Base-by-base conservation (phyloP, 1,140 invertebrate genomes). In the Hydropsyche tenuis region DNA sequence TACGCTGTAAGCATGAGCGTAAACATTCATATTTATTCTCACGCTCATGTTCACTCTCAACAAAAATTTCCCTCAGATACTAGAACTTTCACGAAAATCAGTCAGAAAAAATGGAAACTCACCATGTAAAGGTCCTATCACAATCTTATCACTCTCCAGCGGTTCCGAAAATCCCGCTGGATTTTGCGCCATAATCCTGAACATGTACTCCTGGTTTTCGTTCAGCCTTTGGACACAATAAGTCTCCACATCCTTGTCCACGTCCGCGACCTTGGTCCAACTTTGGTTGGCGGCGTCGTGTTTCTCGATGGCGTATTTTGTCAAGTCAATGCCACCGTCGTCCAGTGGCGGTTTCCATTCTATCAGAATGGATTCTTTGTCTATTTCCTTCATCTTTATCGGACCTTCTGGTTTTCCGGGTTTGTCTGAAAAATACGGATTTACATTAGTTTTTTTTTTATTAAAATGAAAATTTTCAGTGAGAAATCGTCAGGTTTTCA, bases 171-270 rank as follows among this genome's bases (percentile, higher is more conserved):
- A 81, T 5, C 94, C 94, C 68, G 94, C 88, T 6, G 91, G 88
- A 84, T 96, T 97, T 75, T 89, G 89, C 25, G 94, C 94, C 75
- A 91, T 88, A 18, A 97, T 89, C 75, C 94, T 87, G 86, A 96
- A 96, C 83, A 92, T 89, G 79, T 96, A 97, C 79, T 94, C 90
- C 18, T 87, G 85, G 77, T 93, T 91, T 80, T 94, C 89, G 72
- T 89, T 87, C 12, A 98, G 84, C 78, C 90, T 90, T 79, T 94
- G 90, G 64, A 96, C 88, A 48, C 88, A 90, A 80, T 92, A 92
- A 0, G 88, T 89, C 22, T 87, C 86, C 0, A 91, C 89, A 69
- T 91, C 88, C 72, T 87, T 89, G 53, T 92, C 89, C 9, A 94
- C 89, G 76, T 93, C 93, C 7, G 91, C 89, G 0, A 95, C 91